Base-by-base conservation (phyloP, 2,888 invertebrate genomes). In the Sarcophaga carnaria region DNA sequence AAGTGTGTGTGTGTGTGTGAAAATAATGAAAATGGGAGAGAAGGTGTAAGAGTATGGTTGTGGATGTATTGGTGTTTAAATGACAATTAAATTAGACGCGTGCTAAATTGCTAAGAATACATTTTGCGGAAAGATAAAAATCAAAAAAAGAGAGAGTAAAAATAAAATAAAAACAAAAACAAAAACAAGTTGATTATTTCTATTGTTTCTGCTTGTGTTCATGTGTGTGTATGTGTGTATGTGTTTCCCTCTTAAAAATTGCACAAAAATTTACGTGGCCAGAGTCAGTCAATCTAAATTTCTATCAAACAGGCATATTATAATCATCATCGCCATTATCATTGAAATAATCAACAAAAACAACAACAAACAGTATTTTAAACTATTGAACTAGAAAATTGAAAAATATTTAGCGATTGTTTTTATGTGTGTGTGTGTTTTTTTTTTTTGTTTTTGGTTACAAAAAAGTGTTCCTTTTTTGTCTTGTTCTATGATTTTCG, bases 51-150 rank as follows among this genome's bases (percentile, higher is more conserved):
- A 54, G 17, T 37, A 37, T 10, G 8, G 37, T 10, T 37, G 54
- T 54, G 17, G 14, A 27, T 47, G 63, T 63, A 14, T 80, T 80
- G 72, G 78, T 74, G 74, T 84, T 87, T 75, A 20, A 84, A 76
- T 87, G 81, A 79, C 84, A 84, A 87, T 87, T 84, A 84, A 81
- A 84, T 82, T 81, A 79, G 84, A 84, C 81, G 87, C 87, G 87
- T 87, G 87, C 87, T 84, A 87, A 87, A 84, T 87, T 87, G 81
- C 87, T 87, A 82, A 79, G 84, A 87, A 87, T 84, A 87, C 81
- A 84, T 84, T 84, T 81, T 79, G 81, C 81, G 84, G 79, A 76
- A 79, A 79, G 84, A 87, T 84, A 87, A 84, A 87, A 87, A 84
- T 84, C 37, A 10, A 84, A 75, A 79, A 76, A 47, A 82, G 63